Evolutionary conservation across 2,113 vertebrate species (phyloP), one percentile per base, ranked within the genome.

Genomic region (Riparia riparia): DNA sequence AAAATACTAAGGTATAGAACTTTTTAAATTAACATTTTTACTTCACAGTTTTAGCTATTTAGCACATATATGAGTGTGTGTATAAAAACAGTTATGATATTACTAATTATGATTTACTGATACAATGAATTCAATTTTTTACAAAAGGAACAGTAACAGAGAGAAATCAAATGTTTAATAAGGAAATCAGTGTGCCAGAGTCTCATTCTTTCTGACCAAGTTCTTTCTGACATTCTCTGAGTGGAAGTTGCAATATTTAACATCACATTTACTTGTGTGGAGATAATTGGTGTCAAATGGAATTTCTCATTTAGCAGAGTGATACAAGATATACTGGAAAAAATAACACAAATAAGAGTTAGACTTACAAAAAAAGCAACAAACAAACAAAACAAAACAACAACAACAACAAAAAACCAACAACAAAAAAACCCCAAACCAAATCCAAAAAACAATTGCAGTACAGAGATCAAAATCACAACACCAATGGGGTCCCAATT

Each of bases 1-100:
- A 53, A 82, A 76, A 37, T 60, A n/a, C 3, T 20, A 4, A 58
- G 29, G 2, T 19, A 39, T 13, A 10, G 26, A 3, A 2, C 2
- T 42, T 54, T 44, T 47, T 16, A 10, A 84, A 58, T 71, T 42
- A 56, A 2, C 1, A 44, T 63, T 82, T 82, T 71, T 29, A 68
- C n/a, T 56, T 74, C 12, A 47, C 24, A 39, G 10, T 25, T 26
- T 66, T 78, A 49, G 2, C 2, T 58, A 14, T 63, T n/a, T 32
- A 28, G 14, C 5, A 49, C 14, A 11, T n/a, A 7, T 14, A 2
- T 11, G 2, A 18, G 28, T 7, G 7, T 21, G 9, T 41, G 6
- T 10, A n/a, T 78, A 44, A 70, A 86, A 81, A 49, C 15, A 25
- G 14, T 58, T 68, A 58, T 24, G 16, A 34, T 65, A 42, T 49